These are phyloP conservation scores for Eilema sororculum DNA, from an alignment of 2,888 invertebrate species.

Conservation along the genomic window DNA sequence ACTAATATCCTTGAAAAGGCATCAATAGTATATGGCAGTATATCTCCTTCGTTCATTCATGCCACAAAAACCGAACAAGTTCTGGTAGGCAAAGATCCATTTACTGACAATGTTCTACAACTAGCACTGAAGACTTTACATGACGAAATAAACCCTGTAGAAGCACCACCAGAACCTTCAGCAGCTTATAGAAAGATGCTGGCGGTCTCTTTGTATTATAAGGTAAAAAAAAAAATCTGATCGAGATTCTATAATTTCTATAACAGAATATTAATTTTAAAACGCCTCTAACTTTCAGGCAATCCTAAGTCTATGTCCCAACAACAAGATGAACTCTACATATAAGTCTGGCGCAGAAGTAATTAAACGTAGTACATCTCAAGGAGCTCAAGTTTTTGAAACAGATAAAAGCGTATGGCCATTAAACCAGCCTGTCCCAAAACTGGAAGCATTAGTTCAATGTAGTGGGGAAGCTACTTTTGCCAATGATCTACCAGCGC, in stretches of 20 bases:
- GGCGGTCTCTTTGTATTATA: conserved; percentile 87
- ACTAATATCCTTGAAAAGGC: conserved; percentile 74
- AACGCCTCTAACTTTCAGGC: conserved; percentile 44
- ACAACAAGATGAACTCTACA: conserved; percentile 37
- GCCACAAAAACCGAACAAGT: conserved; percentile 84
- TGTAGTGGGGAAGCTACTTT: conserved; percentile 90
- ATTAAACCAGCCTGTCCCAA: conserved; percentile 89
- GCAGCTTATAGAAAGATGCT: conserved; percentile 87
- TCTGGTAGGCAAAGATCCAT: conserved; percentile 75
- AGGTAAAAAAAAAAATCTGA: conserved; percentile 71
- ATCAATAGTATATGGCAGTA: conserved; percentile 88
- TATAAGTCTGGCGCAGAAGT: conserved; percentile 54
- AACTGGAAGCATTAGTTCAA: conserved; percentile 88
- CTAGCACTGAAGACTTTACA: conserved; percentile 61
- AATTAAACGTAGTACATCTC: conserved; percentile 68
- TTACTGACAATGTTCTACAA: conserved; percentile 76
- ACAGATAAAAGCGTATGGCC: conserved; percentile 89
- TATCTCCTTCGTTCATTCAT: conserved; percentile 77
- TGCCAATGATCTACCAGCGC: conserved; percentile 88
- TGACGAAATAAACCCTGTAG: conserved; percentile 61
- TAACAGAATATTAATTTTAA: not conserved
- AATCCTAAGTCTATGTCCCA: conserved; percentile 59
- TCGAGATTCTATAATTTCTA: no score
- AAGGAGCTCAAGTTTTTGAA: conserved; percentile 88
- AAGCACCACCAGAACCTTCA: conserved; percentile 84